These are phyloP conservation scores for Sinopyrophorus schimmeli DNA, from an alignment of 2,888 invertebrate species.

Conservation along the genomic window DNA sequence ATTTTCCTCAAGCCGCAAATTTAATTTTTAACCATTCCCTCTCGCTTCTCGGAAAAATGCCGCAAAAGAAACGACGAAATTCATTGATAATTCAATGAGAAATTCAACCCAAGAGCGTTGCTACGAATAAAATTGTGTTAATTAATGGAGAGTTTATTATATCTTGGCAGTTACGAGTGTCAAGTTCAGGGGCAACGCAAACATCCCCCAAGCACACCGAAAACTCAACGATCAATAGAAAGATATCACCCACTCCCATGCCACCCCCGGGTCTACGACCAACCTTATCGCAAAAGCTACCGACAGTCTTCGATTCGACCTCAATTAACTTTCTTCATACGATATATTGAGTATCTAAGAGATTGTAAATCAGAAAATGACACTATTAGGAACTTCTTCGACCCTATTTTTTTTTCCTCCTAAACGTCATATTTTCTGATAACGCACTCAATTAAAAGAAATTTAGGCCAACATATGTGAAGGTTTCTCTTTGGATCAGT, in stretches of 20 bases:
- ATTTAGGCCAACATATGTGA: too few relatives aligned
- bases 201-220: slow-evolving; percentile 13
- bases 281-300: slow-evolving; percentile 8
- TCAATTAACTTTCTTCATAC: not conserved
- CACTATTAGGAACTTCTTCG: not conserved
- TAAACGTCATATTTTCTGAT: not conserved
- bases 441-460: not conserved
- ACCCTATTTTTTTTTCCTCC: not conserved
- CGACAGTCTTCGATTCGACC: not conserved
- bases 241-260: slow-evolving; percentile 19
- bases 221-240: slow-evolving; percentile 19
- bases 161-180: slow-evolving; percentile 28
- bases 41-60: too few relatives aligned
- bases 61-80: too few relatives aligned
- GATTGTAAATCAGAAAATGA: slow-evolving; percentile 1
- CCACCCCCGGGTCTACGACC: slow-evolving; percentile 18
- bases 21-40: too few relatives aligned
- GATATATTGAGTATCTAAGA: slow-evolving; percentile 4
- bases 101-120: too few relatives aligned
- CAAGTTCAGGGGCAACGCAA: slow-evolving; percentile 37
- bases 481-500: too few relatives aligned
- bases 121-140: too few relatives aligned
- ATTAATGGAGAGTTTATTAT: too few relatives aligned
- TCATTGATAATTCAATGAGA: too few relatives aligned
- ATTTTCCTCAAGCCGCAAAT: too few relatives aligned